phyloP scores from a whole-genome alignment of 2,888 invertebrate species.

The Ctena decussata region DNA sequence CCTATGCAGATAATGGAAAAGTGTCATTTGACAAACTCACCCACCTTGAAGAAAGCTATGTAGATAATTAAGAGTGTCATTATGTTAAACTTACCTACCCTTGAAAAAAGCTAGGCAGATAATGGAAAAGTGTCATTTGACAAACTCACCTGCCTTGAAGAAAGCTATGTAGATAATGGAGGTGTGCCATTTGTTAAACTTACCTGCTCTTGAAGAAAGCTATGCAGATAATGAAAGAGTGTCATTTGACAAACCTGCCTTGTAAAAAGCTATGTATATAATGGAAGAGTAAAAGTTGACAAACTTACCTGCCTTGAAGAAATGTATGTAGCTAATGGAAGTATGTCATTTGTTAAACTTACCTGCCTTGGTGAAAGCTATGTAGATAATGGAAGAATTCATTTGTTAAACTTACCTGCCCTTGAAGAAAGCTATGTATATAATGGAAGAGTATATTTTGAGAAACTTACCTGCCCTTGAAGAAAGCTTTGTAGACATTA shows the following conservation, averaged over 20 bases:
- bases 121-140: slow-evolving; percentile 88
- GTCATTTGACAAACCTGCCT: slow-evolving; percentile 89
- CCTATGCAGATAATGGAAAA: slow-evolving; percentile 86
- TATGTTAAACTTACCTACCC: slow-evolving; percentile 94
- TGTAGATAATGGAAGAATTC: neutral
- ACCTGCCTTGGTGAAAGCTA: neutral
- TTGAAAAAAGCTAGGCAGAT: neutral
- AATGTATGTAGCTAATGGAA: slow-evolving; percentile 88
- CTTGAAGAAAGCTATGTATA: slow-evolving; percentile 99
- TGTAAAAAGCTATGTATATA: slow-evolving; percentile 99
- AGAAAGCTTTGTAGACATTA: neutral
- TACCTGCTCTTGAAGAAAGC: neutral
- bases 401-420: slow-evolving; percentile 89
- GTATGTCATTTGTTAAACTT: slow-evolving; percentile 29
- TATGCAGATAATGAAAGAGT: slow-evolving; percentile 87
- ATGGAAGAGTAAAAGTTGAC: slow-evolving; percentile 96
- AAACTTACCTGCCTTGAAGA: slow-evolving; percentile 89
- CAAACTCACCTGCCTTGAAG: slow-evolving; percentile 92
- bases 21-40: too few relatives aligned
- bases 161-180: slow-evolving; percentile 99
- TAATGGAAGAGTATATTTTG: slow-evolving; percentile 95
- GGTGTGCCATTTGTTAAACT: slow-evolving; percentile 95
- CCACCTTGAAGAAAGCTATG: slow-evolving; percentile 97
- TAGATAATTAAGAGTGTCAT: slow-evolving; percentile 96
- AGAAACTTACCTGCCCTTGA: slow-evolving; percentile 91